Percentiles rank a stretch among this genome's conserved stretches.
Conservation (phyloP, 1,140 invertebrate genomes). For the Drosophila arawakana region DNA sequence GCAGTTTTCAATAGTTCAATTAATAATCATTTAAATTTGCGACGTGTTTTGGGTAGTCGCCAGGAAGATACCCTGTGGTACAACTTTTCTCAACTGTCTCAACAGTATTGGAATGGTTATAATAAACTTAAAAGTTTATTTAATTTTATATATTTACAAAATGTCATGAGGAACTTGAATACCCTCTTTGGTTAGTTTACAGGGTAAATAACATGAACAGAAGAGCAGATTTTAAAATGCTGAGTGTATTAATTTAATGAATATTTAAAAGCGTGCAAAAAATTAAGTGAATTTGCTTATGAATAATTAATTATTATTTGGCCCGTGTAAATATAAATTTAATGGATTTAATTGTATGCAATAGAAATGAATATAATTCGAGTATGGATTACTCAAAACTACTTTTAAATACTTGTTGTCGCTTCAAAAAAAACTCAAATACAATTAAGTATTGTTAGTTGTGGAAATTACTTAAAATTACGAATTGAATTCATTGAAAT, state of each 20-base stretch:
- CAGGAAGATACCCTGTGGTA: neutral
- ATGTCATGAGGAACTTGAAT: neutral
- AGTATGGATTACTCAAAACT: constrained; percentile 5
- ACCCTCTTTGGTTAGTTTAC: neutral
- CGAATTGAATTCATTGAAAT: constrained; percentile 23
- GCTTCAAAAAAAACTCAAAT: neutral
- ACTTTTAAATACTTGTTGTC: neutral
- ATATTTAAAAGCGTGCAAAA: constrained; percentile 19
- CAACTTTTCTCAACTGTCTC: neutral
- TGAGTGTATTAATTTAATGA: constrained; percentile 29
- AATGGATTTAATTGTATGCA: constrained; percentile 7
- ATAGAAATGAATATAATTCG: constrained; percentile 6
- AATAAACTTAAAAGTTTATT: no score
- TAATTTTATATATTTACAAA: neutral
- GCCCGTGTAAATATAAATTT: constrained; percentile 5
- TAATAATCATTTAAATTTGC: constrained; percentile 43
- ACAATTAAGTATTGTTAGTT: neutral
- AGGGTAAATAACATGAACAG: constrained; percentile 2
- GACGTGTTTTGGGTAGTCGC: neutral
- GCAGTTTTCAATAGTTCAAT: constrained; percentile 30
- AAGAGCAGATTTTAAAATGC: constrained; percentile 13
- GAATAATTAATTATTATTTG: constrained; percentile 41
- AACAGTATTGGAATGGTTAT: neutral
- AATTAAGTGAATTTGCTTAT: neutral
- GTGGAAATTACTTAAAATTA: neutral